Evolutionary conservation across 2,113 vertebrate genomes (phyloP), one percentile per base, ranked within the genome.

Genomic region (Galeopterus variegatus): DNA sequence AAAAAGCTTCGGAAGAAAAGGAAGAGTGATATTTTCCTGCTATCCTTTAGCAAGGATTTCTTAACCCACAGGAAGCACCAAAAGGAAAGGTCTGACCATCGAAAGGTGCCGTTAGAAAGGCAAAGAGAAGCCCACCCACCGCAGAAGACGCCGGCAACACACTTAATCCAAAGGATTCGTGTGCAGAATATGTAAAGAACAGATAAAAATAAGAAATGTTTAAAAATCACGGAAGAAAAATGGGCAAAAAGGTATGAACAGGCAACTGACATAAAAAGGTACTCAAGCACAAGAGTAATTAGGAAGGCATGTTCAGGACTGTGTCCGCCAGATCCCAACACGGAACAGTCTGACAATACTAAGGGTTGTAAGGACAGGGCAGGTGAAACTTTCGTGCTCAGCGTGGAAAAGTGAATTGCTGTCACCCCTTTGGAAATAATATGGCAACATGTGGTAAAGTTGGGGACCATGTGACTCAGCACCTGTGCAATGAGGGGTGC

Each of bases 111-210:
- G 4, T 7, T 15, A 17, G 54, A 26, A 18, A 3, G 21, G 26
- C 0, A 18, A 41, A 7, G 24, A 13, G 26, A 33, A 28, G 58
- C 67, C 17, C 58, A 24, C 28, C 11, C n/a, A 19, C 18, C 24
- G 17, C 45, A 56, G 28, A 41, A 52, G 41, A 5, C 1, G 1
- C 0, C 5, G 21, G 11, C 3, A 3, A 23, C 56, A 18, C 72
- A 19, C 0, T 2, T 0, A 0, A 2, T 31, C 26, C n/a, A 48
- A 19, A 50, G 56, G 12, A 77, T 12, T 17, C 26, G 1, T 3
- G 1, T 1, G 11, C 36, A 14, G 41, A 50, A 31, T 21, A 48
- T 0, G 45, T 0, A 18, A 33, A 17, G 17, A 31, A 54, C 31
- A 75, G 60, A 60, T 21, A n/a, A 48, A 67, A 50, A 31, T 3